Evolutionary conservation across 2,797 vertebrate species (phyloP), one percentile per base, ranked within the genome.

Genomic region (Chaetophractus vellerosus): DNA sequence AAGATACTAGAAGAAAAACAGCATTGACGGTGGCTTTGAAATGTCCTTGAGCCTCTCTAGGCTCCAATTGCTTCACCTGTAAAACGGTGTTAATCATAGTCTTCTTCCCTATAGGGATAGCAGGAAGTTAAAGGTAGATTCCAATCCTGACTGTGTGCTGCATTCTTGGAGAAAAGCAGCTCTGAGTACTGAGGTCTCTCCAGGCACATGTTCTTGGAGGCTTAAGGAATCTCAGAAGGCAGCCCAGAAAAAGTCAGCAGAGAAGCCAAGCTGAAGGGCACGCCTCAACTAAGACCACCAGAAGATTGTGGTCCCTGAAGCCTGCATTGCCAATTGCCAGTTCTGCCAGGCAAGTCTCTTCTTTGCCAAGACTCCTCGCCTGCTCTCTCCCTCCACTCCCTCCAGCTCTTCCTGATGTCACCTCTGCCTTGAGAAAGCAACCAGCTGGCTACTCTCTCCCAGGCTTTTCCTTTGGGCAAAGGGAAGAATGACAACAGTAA

Each of bases 1-100:
- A n/a, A 24, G 55, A 21, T 76, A n/a, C 52, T 81, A n/a, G 83
- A 45, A 48, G 16, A 52, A 64, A 78, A 88, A 83, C 48, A 76
- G 16, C 31, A 69, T 36, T 72, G 33, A 75, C 26, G 23, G 26
- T 74, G 26, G 33, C 80, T 85, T 50, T 78, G 61, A 78, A 63
- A 7, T 21, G 4, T 72, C 24, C 31, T 55, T 50, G 28, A 78
- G 66, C 15, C 11, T 48, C 55, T 82, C 74, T 59, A 52, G 69
- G 11, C 41, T 82, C 38, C 24, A 71, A 33, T 80, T 38, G 68
- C 28, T 88, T 64, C n/a, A 16, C 26, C 72, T 41, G 23, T 48
- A 94, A 84, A 94, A 66, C 38, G 38, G 21, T 7, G 45, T 41
- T 90, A 81, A 66, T 96, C 26, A 28, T 52, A 93, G 68, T 86